Evolutionary conservation across 2,888 invertebrate species (phyloP), one percentile per base, ranked within the genome.

Genomic region (Drosophila cognata): DNA sequence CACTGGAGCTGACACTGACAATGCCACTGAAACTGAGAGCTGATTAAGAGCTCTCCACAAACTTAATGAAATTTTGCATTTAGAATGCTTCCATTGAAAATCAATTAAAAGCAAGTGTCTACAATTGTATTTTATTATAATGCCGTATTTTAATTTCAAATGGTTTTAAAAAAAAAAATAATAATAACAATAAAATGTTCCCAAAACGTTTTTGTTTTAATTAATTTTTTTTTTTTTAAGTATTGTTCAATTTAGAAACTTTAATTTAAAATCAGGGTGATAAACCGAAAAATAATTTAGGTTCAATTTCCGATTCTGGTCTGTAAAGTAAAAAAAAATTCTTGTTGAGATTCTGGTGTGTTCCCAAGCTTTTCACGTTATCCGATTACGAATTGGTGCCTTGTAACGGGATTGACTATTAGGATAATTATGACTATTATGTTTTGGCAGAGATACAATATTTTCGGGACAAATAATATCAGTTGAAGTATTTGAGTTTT

Each of bases 1-100:
- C 46, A 16, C 16, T 21, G 21, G 21, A 21, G 8, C 38, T 8
- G 38, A 1, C n/a, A 43, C 41, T 10, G 41, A 13, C 21, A 13
- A 21, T 7, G 13, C 1, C 3, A 21, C 21, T 33, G 57, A 64
- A 64, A 57, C 43, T 8, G 33, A 56, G 43, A 41, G 58, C 52
- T 21, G 25, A 16, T 25, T 50, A 56, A 68, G 74, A 48, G n/a
- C 55, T 16, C 68, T 67, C 58, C 68, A 69, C 56, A 62, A 59
- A 41, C 55, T 36, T 52, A 63, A 60, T 74, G 51, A 51, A 72
- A 55, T 65, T 69, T 5, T 21, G 1, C n/a, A 50, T 50, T 55
- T 36, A n/a, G 7, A 43, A 38, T 25, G 13, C 6, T 1, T 1
- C n/a, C 7, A 48, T 21, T 13, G 18, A 55, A 61, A 57, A 31